Evolutionary conservation across 1,140 invertebrate species (phyloP).

Genomic region (Rhyacophila brunnea): DNA sequence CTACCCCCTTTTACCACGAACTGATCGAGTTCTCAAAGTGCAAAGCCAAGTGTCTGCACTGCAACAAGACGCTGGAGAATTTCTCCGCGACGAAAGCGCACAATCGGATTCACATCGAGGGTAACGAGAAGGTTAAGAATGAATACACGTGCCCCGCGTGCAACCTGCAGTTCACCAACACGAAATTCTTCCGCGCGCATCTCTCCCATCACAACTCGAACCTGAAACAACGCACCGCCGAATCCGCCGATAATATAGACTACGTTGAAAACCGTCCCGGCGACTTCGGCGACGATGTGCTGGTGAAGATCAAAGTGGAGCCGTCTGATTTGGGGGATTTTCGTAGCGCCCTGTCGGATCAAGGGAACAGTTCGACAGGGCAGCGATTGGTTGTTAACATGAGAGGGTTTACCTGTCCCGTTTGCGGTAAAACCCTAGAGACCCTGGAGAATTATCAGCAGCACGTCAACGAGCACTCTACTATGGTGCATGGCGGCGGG

Average conservation of each 20-base stretch:
- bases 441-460: conserved; percentile 43
- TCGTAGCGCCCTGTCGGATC: conserved; percentile 47
- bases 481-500: conserved; percentile 41
- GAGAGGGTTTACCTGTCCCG: conserved; percentile 45
- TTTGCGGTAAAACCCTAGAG: conserved; percentile 46
- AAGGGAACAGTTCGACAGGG: conserved; percentile 41
- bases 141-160: conserved; percentile 49
- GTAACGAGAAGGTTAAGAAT: conserved; percentile 48
- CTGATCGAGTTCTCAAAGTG: conserved; percentile 41
- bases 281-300: conserved; percentile 56
- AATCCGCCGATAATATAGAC: conserved; percentile 30
- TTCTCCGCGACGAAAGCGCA: conserved; percentile 44
- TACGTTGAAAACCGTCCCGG: conserved; percentile 31
- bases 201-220: conserved; percentile 7
- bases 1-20: conserved; percentile 5
- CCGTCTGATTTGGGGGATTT: conserved; percentile 29
- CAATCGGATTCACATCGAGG: conserved; percentile 46
- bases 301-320: conserved; percentile 34
- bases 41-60: conserved; percentile 46
- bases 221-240: conserved; percentile 3
- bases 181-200: conserved; percentile 24
- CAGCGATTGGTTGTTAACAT: conserved; percentile 39
- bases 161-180: conserved; percentile 41
- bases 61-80: conserved; percentile 49
- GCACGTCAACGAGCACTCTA: conserved; percentile 48